Evolutionary conservation across 2,797 vertebrate genomes (phyloP).

Genomic region (Ficedula albicollis): DNA sequence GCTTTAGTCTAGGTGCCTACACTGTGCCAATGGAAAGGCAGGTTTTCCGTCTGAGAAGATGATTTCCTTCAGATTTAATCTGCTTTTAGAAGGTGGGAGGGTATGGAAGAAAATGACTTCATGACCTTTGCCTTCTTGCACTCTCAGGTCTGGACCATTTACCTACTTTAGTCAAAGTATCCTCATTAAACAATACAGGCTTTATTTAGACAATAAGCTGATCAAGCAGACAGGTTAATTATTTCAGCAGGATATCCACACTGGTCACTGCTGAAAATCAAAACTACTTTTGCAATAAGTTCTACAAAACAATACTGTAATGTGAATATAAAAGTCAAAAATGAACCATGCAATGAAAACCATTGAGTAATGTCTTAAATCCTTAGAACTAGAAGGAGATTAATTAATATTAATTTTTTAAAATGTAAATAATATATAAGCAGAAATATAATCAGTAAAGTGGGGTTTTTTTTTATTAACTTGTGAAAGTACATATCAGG

Average conservation of each 20-base stretch:
- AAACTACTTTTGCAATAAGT: not conserved
- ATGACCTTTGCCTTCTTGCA: slow-evolving; percentile 44
- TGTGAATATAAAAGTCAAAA: not conserved
- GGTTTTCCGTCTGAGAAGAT: not conserved
- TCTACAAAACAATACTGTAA: not conserved
- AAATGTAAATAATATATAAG: not conserved
- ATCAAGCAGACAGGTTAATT: slow-evolving; percentile 7
- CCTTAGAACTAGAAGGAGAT: not conserved
- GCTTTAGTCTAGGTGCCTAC: not conserved
- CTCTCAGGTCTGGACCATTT: not conserved
- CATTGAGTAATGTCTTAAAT: not conserved
- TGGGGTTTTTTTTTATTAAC: not conserved
- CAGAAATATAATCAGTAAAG: not conserved
- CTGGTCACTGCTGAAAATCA: not conserved
- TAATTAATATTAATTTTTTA: not conserved
- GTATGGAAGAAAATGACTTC: not conserved
- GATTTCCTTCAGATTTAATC: not conserved
- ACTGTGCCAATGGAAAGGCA: not conserved
- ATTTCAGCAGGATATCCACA: not conserved
- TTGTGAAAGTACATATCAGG: not conserved
- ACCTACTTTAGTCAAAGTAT: slow-evolving; percentile 14
- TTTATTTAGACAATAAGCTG: slow-evolving; percentile 48
- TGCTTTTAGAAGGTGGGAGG: not conserved
- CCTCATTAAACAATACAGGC: slow-evolving; percentile 28
- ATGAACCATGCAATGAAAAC: not conserved